Base-by-base conservation (phyloP, 1,140 invertebrate species). In the Bursaphelenchus mucronatus region DNA sequence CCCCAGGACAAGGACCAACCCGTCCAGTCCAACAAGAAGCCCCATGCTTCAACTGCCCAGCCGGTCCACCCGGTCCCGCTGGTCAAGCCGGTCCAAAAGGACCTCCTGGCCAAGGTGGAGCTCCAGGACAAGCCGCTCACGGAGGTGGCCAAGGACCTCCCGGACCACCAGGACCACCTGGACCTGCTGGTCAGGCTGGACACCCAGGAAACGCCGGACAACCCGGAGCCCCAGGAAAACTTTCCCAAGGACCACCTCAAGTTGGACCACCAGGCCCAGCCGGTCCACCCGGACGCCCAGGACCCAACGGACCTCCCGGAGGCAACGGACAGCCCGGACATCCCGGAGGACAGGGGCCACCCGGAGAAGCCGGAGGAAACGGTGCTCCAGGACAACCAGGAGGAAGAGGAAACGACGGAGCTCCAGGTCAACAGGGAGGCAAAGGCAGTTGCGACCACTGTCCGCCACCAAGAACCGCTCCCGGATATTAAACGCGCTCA, bases 61-160 rank as follows among this genome's bases (percentile, higher is more conserved):
- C 64, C 10, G 68, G 68, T 13, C 56, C 70, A 0, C 62, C 68
- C 17, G 79, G 79, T 47, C 63, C 68, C 9, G 45, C 70, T 10
- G 80, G 80, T 52, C 62, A 66, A 10, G 45, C 69, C 7, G 80
- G 80, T 30, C 63, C 63, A 1, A 67, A 70, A 13, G 80, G 80
- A 13, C 62, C 68, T 19, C 40, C 62, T 15, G 75, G 76, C 41
- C 57, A 54, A 10, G 40, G 55, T 10, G 73, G 75, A 40, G 41
- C 59, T 19, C 59, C 68, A 11, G 76, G 78, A 45, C 52, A 70
- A n/a, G 67, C 74, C 40, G 76, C 73, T 8, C 53, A 63, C 15
- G 59, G 66, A 49, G 76, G 76, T 17, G 21, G 52, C 1, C 49
- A 61, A 40, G 78, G 78, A 47, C 67, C 67, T 47, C 61, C 63